A percentile compares a stretch with the other conserved stretches of the same genome.
phyloP scores from a whole-genome alignment of 2,888 invertebrate species.

The Lampropteryx suffumata region DNA sequence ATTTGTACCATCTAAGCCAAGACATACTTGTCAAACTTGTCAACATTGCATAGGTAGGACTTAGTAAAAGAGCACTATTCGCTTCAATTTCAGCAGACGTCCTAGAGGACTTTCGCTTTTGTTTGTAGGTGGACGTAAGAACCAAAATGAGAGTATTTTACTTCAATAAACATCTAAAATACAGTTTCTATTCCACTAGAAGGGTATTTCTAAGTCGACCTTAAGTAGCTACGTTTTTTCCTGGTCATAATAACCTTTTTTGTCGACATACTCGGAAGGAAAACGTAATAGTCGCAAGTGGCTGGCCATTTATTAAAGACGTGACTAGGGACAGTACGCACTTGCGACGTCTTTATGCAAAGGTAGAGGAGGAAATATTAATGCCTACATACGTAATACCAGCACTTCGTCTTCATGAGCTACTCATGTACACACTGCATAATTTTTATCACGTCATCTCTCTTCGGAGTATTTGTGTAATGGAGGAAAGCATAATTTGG shows the following conservation, averaged over 20 bases:
- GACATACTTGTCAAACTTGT: too few species aligned
- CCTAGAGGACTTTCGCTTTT: too few species aligned
- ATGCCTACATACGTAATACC: slow-evolving; percentile 61
- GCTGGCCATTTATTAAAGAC: slow-evolving; percentile 36
- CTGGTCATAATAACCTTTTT: slow-evolving; percentile 24
- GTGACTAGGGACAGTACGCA: slow-evolving; percentile 34
- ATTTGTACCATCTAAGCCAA: too few species aligned
- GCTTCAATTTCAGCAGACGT: too few species aligned
- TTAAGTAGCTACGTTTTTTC: slow-evolving; percentile 15
- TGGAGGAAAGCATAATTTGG: slow-evolving; percentile 4
- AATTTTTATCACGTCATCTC: slow-evolving; percentile 63
- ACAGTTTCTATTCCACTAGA: slow-evolving; percentile 1
- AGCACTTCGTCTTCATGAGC: slow-evolving; percentile 62
- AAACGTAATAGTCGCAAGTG: slow-evolving; percentile 25
- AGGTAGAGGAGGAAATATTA: slow-evolving; percentile 49
- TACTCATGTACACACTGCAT: slow-evolving; percentile 52
- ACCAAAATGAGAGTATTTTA: background rate
- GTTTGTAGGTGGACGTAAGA: too few species aligned
- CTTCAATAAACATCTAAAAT: background rate
- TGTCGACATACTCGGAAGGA: slow-evolving; percentile 20
- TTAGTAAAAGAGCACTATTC: too few species aligned
- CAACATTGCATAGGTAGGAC: too few species aligned
- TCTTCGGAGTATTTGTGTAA: slow-evolving; percentile 16
- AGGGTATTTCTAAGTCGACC: slow-evolving; percentile 12
- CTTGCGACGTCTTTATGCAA: slow-evolving; percentile 37